Percentiles rank a stretch among this genome's conserved stretches.
phyloP scores from a whole-genome alignment of 2,888 invertebrate genomes.

The Ichneumoninae sp. region DNA sequence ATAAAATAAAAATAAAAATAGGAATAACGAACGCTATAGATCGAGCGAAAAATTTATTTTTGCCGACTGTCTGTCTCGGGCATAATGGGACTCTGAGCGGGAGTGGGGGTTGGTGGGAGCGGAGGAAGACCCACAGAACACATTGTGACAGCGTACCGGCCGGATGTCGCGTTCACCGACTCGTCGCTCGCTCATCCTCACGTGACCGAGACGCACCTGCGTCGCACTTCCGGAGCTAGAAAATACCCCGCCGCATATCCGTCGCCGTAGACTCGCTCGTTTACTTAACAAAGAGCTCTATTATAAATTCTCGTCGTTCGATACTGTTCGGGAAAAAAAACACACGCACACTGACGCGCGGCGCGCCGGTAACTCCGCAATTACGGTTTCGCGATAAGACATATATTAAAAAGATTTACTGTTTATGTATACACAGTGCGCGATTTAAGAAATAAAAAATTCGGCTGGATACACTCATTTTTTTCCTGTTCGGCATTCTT shows the following conservation, averaged over 20 bases:
- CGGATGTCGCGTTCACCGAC: slow-evolving; percentile 62
- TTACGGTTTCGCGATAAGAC: background rate
- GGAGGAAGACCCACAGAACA: slow-evolving; percentile 33
- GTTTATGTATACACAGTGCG: no score
- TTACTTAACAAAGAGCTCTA: slow-evolving; percentile 46
- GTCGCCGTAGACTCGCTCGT: slow-evolving; percentile 16
- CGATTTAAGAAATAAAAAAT: no score
- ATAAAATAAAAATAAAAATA: background rate
- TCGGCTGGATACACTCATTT: background rate
- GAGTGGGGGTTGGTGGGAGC: background rate
- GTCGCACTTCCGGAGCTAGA: slow-evolving; percentile 53
- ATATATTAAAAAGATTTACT: background rate
- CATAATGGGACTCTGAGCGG: slow-evolving; percentile 11
- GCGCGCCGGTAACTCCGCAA: background rate
- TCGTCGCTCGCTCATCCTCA: slow-evolving; percentile 58
- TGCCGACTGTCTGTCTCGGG: background rate
- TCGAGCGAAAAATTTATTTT: slow-evolving; percentile 9
- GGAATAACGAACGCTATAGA: background rate
- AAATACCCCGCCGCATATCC: background rate
- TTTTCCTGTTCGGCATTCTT: background rate
- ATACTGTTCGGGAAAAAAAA: background rate
- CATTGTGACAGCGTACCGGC: slow-evolving; percentile 43
- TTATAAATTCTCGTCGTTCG: slow-evolving; percentile 20
- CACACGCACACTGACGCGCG: background rate
- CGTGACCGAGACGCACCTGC: slow-evolving; percentile 66